Conservation (phyloP, 2,888 invertebrate genomes). For the Apotomis capreana region DNA sequence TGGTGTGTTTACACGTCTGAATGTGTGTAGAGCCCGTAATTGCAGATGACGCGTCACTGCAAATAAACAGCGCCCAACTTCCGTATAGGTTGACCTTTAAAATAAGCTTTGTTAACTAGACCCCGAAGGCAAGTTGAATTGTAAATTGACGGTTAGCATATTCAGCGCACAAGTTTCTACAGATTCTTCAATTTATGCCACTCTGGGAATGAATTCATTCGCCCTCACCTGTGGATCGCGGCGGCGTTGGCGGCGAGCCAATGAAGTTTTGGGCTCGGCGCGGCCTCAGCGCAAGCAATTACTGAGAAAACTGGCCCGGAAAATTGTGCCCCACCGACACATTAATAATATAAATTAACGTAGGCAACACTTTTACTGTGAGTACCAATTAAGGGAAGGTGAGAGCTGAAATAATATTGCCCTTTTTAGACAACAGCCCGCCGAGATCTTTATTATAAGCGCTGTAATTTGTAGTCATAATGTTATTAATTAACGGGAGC, state of each 20-base stretch:
- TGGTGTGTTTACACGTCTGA: too few species aligned
- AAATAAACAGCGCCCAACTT: too few species aligned
- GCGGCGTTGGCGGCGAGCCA: slow-evolving; percentile 47
- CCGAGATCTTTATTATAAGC: not conserved
- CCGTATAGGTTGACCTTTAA: too few species aligned
- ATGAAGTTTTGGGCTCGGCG: slow-evolving; percentile 42
- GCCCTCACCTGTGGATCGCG: slow-evolving; percentile 52
- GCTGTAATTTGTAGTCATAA: not conserved
- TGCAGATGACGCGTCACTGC: not conserved
- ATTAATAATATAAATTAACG: slow-evolving; percentile 41
- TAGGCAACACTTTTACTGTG: slow-evolving; percentile 29
- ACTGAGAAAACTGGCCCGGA: slow-evolving; percentile 38
- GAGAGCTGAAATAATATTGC: slow-evolving; percentile 17
- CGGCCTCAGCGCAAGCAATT: slow-evolving; percentile 29
- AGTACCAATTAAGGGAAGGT: slow-evolving; percentile 29
- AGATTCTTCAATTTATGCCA: slow-evolving; percentile 27
- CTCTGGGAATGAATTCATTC: slow-evolving; percentile 18
- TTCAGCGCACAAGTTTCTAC: slow-evolving; percentile 11
- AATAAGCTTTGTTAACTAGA: not conserved
- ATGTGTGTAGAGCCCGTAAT: too few species aligned
- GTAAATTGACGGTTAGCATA: slow-evolving; percentile 25
- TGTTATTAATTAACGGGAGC: not conserved
- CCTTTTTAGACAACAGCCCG: slow-evolving; percentile 4
- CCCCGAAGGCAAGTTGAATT: slow-evolving; percentile 3
- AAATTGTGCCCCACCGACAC: slow-evolving; percentile 39